Percentiles rank a stretch among this genome's conserved stretches.
Evolutionary conservation across 92 coral and sea anemone species (phyloP).

Genomic region (Siderastrea siderea): DNA sequence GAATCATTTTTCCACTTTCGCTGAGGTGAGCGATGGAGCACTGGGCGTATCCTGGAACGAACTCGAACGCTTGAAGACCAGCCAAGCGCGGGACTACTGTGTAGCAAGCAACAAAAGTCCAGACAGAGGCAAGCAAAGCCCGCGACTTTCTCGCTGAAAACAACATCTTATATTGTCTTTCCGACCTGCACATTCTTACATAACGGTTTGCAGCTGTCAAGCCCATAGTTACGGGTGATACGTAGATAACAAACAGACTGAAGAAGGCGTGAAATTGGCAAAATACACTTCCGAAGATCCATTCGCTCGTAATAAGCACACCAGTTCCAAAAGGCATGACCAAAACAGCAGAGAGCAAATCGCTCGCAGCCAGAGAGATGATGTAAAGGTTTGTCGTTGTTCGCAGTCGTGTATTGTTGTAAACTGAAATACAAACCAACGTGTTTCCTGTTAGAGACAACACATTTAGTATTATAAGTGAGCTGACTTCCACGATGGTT

Average conservation of each 20-base stretch:
- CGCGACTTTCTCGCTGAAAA: slow-evolving; percentile 53
- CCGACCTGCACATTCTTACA: slow-evolving; percentile 51
- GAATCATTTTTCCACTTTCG: slow-evolving; percentile 46
- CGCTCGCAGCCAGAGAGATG: slow-evolving; percentile 59
- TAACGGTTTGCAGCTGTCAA: slow-evolving; percentile 51
- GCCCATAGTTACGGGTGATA: slow-evolving; percentile 53
- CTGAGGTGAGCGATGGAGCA: slow-evolving; percentile 58
- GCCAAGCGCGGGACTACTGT: slow-evolving; percentile 26
- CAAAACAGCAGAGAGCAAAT: slow-evolving; percentile 59
- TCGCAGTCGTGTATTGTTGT: slow-evolving; percentile 55
- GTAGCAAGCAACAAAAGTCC: slow-evolving; percentile 49
- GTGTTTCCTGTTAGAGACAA: slow-evolving; percentile 59
- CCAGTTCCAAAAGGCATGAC: slow-evolving; percentile 68
- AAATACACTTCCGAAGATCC: slow-evolving; percentile 58
- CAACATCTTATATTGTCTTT: slow-evolving; percentile 27
- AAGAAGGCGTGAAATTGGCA: slow-evolving; percentile 65
- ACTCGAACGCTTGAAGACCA: slow-evolving; percentile 62
- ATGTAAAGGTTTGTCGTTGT: slow-evolving; percentile 69
- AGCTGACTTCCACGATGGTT: slow-evolving; percentile 24
- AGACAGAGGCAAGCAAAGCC: slow-evolving; percentile 31
- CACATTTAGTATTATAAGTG: slow-evolving; percentile 39
- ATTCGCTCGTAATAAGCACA: slow-evolving; percentile 47
- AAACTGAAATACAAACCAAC: slow-evolving; percentile 64
- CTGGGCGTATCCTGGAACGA: slow-evolving; percentile 63
- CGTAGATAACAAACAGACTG: slow-evolving; percentile 51